Conservation (phyloP, 2,113 vertebrate species). For the Heterochromis multidens region DNA sequence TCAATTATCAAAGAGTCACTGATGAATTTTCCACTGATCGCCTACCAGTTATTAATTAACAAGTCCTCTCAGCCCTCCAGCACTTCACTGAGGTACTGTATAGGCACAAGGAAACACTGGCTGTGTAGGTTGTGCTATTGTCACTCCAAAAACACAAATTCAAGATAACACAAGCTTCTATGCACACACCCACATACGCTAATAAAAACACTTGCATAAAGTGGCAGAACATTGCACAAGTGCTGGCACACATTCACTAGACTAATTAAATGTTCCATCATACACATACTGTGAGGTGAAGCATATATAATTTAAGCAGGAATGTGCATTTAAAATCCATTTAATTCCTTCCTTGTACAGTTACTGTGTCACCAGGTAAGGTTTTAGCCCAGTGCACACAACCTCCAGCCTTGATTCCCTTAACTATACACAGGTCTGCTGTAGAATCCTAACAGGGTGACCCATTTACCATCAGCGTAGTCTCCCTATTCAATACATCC, state of each 20-base stretch:
- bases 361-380: slow-evolving; percentile 4
- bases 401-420: slow-evolving; percentile 2
- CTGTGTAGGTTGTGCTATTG: slow-evolving; percentile 63
- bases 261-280: slow-evolving; percentile 59
- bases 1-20: neutral
- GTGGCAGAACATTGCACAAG: slow-evolving; percentile 60
- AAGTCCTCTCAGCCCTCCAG: neutral
- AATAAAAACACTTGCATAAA: slow-evolving; percentile 65
- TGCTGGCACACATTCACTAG: slow-evolving; percentile 16
- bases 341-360: neutral
- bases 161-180: slow-evolving; percentile 67
- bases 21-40: neutral
- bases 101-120: slow-evolving; percentile 38
- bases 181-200: slow-evolving; percentile 70
- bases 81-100: neutral
- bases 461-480: slow-evolving; percentile 61
- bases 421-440: slow-evolving; percentile 21
- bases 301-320: slow-evolving; percentile 5
- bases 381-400: neutral
- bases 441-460: slow-evolving; percentile 55
- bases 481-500: slow-evolving; percentile 35
- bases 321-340: slow-evolving; percentile 1
- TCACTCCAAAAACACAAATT: slow-evolving; percentile 58
- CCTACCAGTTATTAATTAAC: slow-evolving; percentile 15
- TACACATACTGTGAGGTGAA: slow-evolving; percentile 3